phyloP scores from a whole-genome alignment of 2,888 invertebrate genomes.

The Hirtodrosophila cameraria region DNA sequence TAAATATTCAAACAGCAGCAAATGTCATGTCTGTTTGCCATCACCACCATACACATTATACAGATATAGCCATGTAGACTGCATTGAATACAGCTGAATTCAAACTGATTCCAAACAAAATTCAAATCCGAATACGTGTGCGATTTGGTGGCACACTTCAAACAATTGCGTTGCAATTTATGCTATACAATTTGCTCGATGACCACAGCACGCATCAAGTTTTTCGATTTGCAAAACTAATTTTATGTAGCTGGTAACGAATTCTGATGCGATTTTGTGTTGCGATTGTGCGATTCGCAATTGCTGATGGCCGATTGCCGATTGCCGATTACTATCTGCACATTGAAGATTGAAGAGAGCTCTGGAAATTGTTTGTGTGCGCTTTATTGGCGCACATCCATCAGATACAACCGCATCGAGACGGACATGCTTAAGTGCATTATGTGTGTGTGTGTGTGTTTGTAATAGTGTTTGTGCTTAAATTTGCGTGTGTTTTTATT shows the following conservation, averaged over 20 bases:
- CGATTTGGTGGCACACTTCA: constrained; percentile 26
- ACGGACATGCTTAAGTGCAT: constrained; percentile 57
- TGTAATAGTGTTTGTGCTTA: constrained; percentile 1
- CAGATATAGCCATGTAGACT: constrained; percentile 9
- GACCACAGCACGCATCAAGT: constrained; percentile 34
- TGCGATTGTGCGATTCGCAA: constrained; percentile 27
- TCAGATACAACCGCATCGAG: constrained; percentile 34
- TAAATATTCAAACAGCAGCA: constrained; percentile 56
- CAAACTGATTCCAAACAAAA: background rate
- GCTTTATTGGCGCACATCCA: constrained; percentile 59
- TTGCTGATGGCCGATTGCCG: constrained; percentile 25
- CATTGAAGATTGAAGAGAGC: constrained; percentile 48
- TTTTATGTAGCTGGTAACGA: constrained; percentile 29
- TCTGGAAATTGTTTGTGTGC: constrained; percentile 65
- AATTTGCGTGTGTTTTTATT: constrained; percentile 29
- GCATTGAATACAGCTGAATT: constrained; percentile 32
- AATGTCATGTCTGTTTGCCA: constrained; percentile 4
- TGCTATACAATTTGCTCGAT: constrained; percentile 57
- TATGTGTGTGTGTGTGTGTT: constrained; percentile 39
- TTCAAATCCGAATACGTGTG: constrained; percentile 5
- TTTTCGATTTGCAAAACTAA: constrained; percentile 70
- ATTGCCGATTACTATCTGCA: constrained; percentile 35
- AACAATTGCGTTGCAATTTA: constrained; percentile 59
- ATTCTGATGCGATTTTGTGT: constrained; percentile 46
- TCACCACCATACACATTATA: constrained; percentile 16